A percentile compares a stretch with the other conserved stretches of the same genome.
phyloP scores from a whole-genome alignment of 2,888 invertebrate species.

The Fragum fragum region DNA sequence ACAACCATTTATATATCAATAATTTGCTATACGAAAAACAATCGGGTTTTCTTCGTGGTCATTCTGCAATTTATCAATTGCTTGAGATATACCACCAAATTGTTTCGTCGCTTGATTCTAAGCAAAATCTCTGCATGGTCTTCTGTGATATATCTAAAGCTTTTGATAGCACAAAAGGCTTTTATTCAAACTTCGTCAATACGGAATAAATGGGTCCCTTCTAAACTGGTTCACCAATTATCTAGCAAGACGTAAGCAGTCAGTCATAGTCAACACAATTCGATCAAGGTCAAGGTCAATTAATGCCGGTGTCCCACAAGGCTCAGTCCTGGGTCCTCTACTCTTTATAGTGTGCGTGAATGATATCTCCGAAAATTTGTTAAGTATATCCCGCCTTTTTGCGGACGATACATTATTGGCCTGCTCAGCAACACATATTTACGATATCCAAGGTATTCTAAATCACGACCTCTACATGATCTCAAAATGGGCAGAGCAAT shows the following conservation, averaged over 20 bases:
- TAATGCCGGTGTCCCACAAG: conserved; percentile 33
- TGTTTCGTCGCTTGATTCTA: conserved; percentile 18
- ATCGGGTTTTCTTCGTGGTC: conserved; percentile 27
- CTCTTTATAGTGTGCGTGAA: conserved; percentile 45
- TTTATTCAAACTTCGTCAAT: conserved; percentile 27
- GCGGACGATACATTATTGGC: conserved; percentile 42
- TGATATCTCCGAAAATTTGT: conserved; percentile 28
- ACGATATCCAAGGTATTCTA: conserved; percentile 29
- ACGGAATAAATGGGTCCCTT: conserved; percentile 30
- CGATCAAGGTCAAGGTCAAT: background rate
- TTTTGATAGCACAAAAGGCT: conserved; percentile 35
- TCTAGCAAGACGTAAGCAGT: too few species aligned
- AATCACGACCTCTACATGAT: conserved; percentile 20
- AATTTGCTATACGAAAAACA: conserved; percentile 19
- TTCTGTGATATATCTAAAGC: conserved; percentile 32
- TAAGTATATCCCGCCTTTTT: conserved; percentile 25
- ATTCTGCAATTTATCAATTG: conserved; percentile 27
- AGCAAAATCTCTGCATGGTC: conserved; percentile 31
- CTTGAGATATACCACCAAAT: conserved; percentile 31
- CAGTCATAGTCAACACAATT: background rate
- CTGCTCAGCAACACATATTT: background rate
- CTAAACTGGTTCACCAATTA: too few species aligned
- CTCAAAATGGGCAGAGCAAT: conserved; percentile 13
- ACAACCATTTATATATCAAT: conserved; percentile 17
- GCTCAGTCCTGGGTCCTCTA: conserved; percentile 35